Percentiles rank a stretch among this genome's conserved stretches.
phyloP scores from a whole-genome alignment of 2,888 invertebrate genomes.

The Nowickia ferox region DNA sequence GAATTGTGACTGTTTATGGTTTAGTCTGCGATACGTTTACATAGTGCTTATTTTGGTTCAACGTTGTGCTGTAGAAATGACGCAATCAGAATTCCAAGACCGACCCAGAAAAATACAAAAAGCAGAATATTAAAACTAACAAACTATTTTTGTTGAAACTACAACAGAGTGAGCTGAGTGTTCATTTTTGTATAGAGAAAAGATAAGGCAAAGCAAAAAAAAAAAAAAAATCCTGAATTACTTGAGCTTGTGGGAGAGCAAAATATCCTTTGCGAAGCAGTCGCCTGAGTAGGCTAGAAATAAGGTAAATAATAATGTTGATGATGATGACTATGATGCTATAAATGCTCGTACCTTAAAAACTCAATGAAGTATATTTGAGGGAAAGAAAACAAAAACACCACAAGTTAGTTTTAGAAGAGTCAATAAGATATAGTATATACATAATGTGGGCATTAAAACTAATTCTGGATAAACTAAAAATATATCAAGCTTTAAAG shows the following conservation, averaged over 20 bases:
- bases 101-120: constrained; percentile 41
- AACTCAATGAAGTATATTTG: constrained; percentile 24
- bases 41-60: constrained; percentile 16
- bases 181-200: background rate
- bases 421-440: background rate
- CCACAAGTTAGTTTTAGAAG: background rate
- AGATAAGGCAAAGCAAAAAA: background rate
- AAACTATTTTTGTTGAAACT: constrained; percentile 48
- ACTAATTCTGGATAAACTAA: background rate
- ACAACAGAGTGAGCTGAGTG: background rate
- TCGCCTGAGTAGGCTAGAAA: constrained; percentile 5
- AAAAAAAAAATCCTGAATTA: background rate
- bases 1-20: too few relatives aligned
- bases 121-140: constrained; percentile 44
- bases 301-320: constrained; percentile 32
- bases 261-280: constrained; percentile 21
- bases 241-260: background rate
- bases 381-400: constrained; percentile 5
- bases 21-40: background rate
- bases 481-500: too few relatives aligned
- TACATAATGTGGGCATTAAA: background rate
- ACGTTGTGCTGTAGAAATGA: constrained; percentile 57
- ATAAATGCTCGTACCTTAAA: background rate
- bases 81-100: constrained; percentile 62
- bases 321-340: background rate